phyloP scores from a whole-genome alignment of 2,797 vertebrate genomes.

The Xenentodon cancila region DNA sequence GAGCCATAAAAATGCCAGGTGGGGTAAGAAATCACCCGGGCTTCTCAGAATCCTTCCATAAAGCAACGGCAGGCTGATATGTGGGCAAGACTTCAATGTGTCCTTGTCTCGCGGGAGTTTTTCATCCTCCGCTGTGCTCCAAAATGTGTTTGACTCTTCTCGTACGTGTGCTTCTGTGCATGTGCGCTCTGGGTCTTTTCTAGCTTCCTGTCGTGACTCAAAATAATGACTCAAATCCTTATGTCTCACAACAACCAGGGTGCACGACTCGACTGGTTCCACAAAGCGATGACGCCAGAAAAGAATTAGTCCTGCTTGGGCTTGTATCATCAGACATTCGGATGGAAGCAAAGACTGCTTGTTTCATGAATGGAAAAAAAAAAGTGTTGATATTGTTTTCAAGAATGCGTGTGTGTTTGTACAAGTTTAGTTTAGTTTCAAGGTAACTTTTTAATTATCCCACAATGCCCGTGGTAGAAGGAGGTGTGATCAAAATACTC shows the following conservation, averaged over 20 bases:
- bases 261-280: constrained; percentile 40
- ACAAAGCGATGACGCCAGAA: constrained; percentile 59
- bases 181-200: constrained; percentile 11
- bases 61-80: constrained; percentile 24
- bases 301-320: constrained; percentile 60
- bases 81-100: constrained; percentile 23
- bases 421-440: constrained; percentile 37
- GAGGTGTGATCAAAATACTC: constrained; percentile 23
- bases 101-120: constrained; percentile 41
- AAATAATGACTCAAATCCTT: constrained; percentile 43
- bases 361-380: constrained; percentile 18
- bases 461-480: constrained; percentile 8
- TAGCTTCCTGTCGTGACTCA: constrained; percentile 29
- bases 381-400: constrained; percentile 1
- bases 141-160: constrained; percentile 20
- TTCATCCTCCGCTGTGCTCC: constrained; percentile 2
- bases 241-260: constrained; percentile 29
- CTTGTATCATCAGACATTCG: constrained; percentile 58
- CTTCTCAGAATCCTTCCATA: constrained; percentile 40
- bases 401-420: constrained; percentile 37
- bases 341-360: neutral
- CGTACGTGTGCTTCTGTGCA: neutral
- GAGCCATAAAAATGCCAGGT: constrained; percentile 55
- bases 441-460: constrained; percentile 39
- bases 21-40: constrained; percentile 52